A percentile compares a stretch with the other conserved stretches of the same genome.
Evolutionary conservation across 2,888 invertebrate genomes (phyloP).

Genomic region (Frankliniella fusca): DNA sequence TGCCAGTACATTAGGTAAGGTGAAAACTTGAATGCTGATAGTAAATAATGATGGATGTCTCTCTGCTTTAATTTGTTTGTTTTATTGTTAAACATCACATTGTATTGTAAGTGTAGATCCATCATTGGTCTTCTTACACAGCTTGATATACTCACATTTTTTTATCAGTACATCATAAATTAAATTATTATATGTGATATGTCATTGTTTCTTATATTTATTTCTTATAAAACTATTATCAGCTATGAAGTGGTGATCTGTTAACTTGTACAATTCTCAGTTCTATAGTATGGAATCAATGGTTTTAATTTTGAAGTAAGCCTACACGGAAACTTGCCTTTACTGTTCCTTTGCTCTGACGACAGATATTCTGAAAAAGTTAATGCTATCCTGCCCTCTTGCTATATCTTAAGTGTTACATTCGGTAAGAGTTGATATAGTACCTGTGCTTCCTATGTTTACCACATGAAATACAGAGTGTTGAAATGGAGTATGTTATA

Average conservation of each 20-base stretch:
- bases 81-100: constrained; percentile 14
- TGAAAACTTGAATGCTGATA: not conserved
- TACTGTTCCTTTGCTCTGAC: too few relatives aligned
- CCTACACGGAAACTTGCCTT: too few relatives aligned
- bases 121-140: constrained; percentile 19
- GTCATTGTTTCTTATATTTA: constrained; percentile 23
- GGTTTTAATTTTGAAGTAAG: not conserved
- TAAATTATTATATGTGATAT: constrained; percentile 25
- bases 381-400: not conserved
- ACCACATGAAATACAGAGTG: not conserved
- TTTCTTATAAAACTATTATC: constrained; percentile 5
- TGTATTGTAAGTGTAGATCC: not conserved
- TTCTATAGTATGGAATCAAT: not conserved
- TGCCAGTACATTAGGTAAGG: not conserved
- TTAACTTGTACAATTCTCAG: not conserved
- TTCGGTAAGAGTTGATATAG: constrained; percentile 21
- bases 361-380: not conserved
- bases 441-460: constrained; percentile 16
- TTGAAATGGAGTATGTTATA: not conserved
- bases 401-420: constrained; percentile 22
- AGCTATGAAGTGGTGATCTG: constrained; percentile 17
- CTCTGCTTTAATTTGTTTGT: constrained; percentile 20
- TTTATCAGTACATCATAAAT: not conserved
- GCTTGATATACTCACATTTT: constrained; percentile 10
- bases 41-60: not conserved